Percentiles rank a stretch among this genome's conserved stretches.
Evolutionary conservation across 2,797 vertebrate genomes (phyloP).

Genomic region (Chelidonichthys spinosus): DNA sequence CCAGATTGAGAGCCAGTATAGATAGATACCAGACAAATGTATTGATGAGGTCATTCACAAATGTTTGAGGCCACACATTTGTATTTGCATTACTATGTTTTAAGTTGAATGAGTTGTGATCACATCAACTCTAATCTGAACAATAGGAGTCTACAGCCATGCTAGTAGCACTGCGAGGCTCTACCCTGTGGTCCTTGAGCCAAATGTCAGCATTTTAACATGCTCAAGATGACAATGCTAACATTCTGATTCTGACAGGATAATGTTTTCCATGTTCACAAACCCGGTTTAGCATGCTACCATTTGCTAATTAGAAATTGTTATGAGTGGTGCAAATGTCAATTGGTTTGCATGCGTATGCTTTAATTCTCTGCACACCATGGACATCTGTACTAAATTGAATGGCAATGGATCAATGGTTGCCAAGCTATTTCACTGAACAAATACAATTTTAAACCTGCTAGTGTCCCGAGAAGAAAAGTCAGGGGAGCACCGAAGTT

Average conservation of each 20-base stretch:
- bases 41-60: constrained; percentile 41
- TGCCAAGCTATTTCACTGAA: neutral
- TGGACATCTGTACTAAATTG: neutral
- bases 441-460: neutral
- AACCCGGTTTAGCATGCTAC: neutral
- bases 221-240: neutral
- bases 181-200: neutral
- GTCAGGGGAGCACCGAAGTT: neutral
- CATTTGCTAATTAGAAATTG: neutral
- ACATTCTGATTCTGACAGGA: neutral
- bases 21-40: neutral
- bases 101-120: constrained; percentile 36
- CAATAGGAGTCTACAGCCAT: neutral
- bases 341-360: neutral
- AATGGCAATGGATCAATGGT: neutral
- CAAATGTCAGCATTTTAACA: neutral
- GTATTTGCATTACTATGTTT: constrained; percentile 4
- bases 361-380: neutral
- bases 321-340: neutral
- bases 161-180: neutral
- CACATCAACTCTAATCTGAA: constrained; percentile 13
- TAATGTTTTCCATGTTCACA: neutral
- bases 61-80: constrained; percentile 28
- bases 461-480: neutral
- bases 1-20: constrained; percentile 36